Evolutionary conservation across 1,140 invertebrate species (phyloP).

Genomic region (Spodoptera litura): DNA sequence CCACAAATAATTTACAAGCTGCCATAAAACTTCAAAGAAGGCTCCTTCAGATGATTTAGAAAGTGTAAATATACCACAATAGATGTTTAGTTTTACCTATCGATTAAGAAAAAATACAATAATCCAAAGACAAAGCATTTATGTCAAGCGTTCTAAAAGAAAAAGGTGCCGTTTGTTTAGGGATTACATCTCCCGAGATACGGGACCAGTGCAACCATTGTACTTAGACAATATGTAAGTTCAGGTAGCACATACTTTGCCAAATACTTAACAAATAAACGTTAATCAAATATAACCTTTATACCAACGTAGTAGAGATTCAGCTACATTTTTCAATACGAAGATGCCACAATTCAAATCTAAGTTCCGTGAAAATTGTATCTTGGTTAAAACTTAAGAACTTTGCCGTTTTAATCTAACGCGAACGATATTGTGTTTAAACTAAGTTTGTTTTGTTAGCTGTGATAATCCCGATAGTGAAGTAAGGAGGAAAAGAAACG

Average conservation of each 20-base stretch:
- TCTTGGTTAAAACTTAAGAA: constrained; percentile 40
- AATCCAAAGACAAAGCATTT: constrained; percentile 73
- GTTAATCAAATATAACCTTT: neutral
- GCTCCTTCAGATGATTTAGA: constrained; percentile 26
- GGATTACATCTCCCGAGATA: constrained; percentile 69
- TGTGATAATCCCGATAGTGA: constrained; percentile 40
- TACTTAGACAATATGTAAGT: constrained; percentile 69
- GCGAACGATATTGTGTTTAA: constrained; percentile 40
- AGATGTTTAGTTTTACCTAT: constrained; percentile 51
- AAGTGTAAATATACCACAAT: constrained; percentile 51
- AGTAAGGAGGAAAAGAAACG: constrained; percentile 7
- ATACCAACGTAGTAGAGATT: neutral
- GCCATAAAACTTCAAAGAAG: constrained; percentile 30
- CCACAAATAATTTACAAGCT: constrained; percentile 43
- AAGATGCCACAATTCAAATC: constrained; percentile 2
- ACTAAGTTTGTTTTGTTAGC: constrained; percentile 52
- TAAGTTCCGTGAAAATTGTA: constrained; percentile 49
- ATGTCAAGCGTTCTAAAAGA: constrained; percentile 73
- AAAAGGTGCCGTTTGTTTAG: constrained; percentile 73
- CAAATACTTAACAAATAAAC: constrained; percentile 3
- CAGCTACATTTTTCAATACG: neutral
- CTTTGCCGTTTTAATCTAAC: constrained; percentile 47
- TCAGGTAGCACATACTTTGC: constrained; percentile 72
- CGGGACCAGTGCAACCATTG: constrained; percentile 65
- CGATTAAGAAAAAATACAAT: constrained; percentile 59